Percentiles rank a stretch among this genome's conserved stretches.
Evolutionary conservation across 2,797 vertebrate genomes (phyloP).

Genomic region (Enteromius anoplus): DNA sequence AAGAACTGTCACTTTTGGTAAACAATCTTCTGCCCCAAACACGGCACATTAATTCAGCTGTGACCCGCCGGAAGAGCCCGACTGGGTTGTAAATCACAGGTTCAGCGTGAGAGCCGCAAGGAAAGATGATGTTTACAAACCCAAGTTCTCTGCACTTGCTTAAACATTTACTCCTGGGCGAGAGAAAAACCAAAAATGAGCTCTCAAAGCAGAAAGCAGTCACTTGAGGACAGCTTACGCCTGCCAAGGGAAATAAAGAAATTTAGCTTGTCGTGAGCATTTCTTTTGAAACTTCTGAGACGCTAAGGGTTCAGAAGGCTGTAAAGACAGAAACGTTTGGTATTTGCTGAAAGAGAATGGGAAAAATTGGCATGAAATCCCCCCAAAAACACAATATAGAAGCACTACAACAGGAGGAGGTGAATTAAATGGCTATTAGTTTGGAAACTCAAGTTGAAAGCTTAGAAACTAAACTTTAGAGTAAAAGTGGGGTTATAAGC

Average conservation of each 20-base stretch:
- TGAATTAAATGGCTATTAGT: neutral
- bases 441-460: neutral
- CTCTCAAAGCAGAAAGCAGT: slow-evolving; percentile 8
- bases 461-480: neutral
- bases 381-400: neutral
- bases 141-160: slow-evolving; percentile 12
- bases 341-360: neutral
- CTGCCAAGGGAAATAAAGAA: slow-evolving; percentile 39
- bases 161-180: slow-evolving; percentile 19
- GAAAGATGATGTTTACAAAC: slow-evolving; percentile 39
- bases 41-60: slow-evolving; percentile 15
- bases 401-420: neutral
- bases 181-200: slow-evolving; percentile 24
- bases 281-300: slow-evolving; percentile 27
- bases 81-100: slow-evolving; percentile 1
- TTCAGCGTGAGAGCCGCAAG: neutral
- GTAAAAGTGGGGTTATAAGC: neutral
- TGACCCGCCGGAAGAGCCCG: slow-evolving; percentile 16
- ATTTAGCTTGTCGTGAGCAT: slow-evolving; percentile 43
- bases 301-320: neutral
- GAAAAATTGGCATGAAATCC: neutral
- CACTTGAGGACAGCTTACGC: slow-evolving; percentile 33
- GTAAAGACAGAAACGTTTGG: neutral
- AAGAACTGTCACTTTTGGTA: slow-evolving; percentile 30
- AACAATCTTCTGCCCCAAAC: slow-evolving; percentile 11